A percentile compares a stretch with the other conserved stretches of the same genome.
These are phyloP conservation scores for Onchidella celtica DNA, from an alignment of 2,888 invertebrate genomes.

Conservation along the genomic window DNA sequence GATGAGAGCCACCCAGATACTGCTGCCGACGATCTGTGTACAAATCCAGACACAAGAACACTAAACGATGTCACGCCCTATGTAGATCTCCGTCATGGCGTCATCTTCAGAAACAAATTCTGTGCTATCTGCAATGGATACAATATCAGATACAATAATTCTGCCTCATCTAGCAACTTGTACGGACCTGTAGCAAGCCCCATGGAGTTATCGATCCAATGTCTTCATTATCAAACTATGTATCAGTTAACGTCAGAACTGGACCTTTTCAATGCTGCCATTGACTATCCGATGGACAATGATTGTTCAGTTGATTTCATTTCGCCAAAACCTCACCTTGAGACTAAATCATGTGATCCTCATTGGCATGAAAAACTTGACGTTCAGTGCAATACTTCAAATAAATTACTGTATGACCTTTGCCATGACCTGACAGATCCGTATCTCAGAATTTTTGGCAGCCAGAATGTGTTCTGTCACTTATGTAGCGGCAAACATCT, in stretches of 20 bases:
- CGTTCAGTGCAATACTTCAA: background rate
- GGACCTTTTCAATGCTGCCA: background rate
- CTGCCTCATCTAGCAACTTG: background rate
- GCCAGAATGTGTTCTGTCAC: background rate
- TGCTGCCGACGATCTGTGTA: background rate
- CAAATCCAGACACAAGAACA: background rate
- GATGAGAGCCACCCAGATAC: background rate
- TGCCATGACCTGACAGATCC: background rate
- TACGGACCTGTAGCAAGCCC: background rate
- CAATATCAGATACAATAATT: background rate
- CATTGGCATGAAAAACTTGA: background rate
- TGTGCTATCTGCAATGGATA: conserved; percentile 36
- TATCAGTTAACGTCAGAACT: background rate
- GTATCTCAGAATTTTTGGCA: background rate
- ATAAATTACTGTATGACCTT: background rate
- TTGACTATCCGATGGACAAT: background rate
- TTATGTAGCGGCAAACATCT: background rate
- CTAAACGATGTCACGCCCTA: background rate
- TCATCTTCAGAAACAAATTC: conserved; percentile 24
- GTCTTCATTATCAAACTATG: background rate
- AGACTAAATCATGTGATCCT: background rate
- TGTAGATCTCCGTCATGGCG: conserved; percentile 1
- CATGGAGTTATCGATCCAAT: background rate
- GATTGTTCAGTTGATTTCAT: background rate
- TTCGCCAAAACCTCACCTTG: background rate